Conservation (phyloP, 2,888 invertebrate genomes). For the Hartigia nigra region DNA sequence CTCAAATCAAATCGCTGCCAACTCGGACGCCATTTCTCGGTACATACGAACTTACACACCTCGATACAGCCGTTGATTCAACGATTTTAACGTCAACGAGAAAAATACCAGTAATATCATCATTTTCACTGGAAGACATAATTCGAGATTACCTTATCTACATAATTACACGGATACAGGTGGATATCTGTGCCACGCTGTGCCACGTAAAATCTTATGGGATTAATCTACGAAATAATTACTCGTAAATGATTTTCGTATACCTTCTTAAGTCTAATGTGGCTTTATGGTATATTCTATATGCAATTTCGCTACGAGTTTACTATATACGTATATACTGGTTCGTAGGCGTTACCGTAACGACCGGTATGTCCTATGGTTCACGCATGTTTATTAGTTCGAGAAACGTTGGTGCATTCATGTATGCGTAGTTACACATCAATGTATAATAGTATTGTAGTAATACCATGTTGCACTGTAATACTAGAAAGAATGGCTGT, state of each 20-base stretch:
- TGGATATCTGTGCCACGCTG: not conserved
- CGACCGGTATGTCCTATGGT: not conserved
- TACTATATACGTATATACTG: not conserved
- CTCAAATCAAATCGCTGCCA: constrained; percentile 10
- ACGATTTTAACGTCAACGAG: not conserved
- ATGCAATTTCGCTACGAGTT: not conserved
- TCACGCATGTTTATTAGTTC: not conserved
- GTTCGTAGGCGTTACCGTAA: not conserved
- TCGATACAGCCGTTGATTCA: not conserved
- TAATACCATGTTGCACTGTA: not conserved
- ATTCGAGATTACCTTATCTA: not conserved
- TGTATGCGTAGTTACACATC: not conserved
- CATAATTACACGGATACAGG: not conserved
- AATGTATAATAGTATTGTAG: too few species aligned
- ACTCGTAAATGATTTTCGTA: not conserved
- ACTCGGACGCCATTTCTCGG: not conserved
- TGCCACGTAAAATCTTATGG: not conserved
- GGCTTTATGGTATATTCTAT: too few species aligned
- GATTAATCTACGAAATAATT: not conserved
- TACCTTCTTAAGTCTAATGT: not conserved
- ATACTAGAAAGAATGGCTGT: not conserved
- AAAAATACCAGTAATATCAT: not conserved
- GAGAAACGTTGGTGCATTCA: not conserved
- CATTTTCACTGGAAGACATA: not conserved
- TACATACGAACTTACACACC: not conserved